Conservation (phyloP, 2,888 invertebrate species). For the Cepaea hortensis region DNA sequence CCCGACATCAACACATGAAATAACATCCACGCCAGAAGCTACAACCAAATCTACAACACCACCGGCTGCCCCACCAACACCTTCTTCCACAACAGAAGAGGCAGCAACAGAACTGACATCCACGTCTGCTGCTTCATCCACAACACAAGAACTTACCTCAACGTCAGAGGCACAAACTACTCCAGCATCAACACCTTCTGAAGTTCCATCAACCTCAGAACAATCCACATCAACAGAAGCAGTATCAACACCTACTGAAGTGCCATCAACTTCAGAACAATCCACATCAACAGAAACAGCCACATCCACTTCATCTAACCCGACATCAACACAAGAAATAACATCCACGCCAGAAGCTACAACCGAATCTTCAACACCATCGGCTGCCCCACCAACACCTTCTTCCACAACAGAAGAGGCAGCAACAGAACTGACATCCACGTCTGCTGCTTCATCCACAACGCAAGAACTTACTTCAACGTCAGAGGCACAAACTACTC, state of each 20-base stretch:
- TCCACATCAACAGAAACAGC: neutral
- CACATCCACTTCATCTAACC: neutral
- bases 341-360: neutral
- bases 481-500: too few species aligned
- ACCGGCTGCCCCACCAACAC: neutral
- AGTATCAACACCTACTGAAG: neutral
- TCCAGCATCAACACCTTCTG: neutral
- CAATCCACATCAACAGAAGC: too few species aligned
- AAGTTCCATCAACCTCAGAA: too few species aligned
- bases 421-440: neutral
- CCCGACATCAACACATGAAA: neutral
- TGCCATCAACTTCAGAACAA: neutral
- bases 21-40: neutral
- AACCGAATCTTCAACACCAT: too few species aligned
- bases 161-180: neutral
- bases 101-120: neutral
- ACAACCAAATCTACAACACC: neutral
- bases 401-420: neutral
- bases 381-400: neutral
- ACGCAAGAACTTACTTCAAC: too few species aligned
- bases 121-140: neutral
- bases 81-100: constrained; percentile 1
- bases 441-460: too few species aligned
- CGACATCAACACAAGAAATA: constrained; percentile 5
- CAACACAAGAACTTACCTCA: neutral